Base-by-base conservation (phyloP, 2,888 invertebrate species). In the Zootermopsis nevadensis region DNA sequence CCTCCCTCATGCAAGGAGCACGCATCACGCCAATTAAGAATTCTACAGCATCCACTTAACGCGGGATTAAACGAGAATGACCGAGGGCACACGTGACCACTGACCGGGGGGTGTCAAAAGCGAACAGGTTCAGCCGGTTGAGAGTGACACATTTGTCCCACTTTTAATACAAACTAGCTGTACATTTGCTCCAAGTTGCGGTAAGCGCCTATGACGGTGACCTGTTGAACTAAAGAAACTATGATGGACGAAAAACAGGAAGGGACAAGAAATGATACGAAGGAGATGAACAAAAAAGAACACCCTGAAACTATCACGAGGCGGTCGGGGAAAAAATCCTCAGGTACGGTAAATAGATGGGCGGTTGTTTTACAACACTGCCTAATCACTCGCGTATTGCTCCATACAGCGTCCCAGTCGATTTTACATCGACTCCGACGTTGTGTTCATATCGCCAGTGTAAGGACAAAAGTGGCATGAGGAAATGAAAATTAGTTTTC, bases 121-220 rank as follows among this genome's bases (percentile, higher is more conserved):
- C 60, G 4, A n/a, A 60, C n/a, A 48, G 12, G 4, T 10, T 60
- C n/a, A 60, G 60, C 60, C 0, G 15, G 2, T n/a, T 60, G 27
- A 1, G 8, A n/a, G 10, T 6, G n/a, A n/a, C 6, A 27, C 15
- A n/a, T 15, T 60, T 60, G 60, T 60, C 60, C 60, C 60, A 60
- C 60, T 60, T 60, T 60, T 60, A 27, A 60, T 12, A 27, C 27
- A 60, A 60, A 60, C 60, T 60, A 60, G n/a, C 60, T 60, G 60
- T 60, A 60, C 60, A 60, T n/a, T 27, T 60, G n/a, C 60, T n/a
- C 60, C 60, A 60, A 12, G 48, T 48, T 48, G 48, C 48, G 19
- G 1, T 48, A 8, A 60, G 60, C 60, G 60, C 60, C 60, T 27
- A 7, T 0, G n/a, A 27, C 60, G 60, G 60, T 60, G 60, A 60